Percentiles rank a stretch among this genome's conserved stretches.
Evolutionary conservation across 2,888 invertebrate species (phyloP).

Genomic region (Stenodera caucasica): DNA sequence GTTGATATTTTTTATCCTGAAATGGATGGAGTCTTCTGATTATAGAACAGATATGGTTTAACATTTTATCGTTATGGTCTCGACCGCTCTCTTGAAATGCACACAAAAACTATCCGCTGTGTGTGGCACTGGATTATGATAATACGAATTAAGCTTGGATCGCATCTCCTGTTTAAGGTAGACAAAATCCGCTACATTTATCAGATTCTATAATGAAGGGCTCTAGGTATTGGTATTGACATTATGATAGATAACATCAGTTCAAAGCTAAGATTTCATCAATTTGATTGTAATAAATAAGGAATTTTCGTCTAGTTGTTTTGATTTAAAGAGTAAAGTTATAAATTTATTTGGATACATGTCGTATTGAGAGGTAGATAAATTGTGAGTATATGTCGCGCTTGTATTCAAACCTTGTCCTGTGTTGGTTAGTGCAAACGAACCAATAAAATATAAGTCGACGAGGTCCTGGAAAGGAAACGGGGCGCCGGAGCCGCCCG

Average conservation of each 20-base stretch:
- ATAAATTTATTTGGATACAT: neutral
- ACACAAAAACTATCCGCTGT: constrained; percentile 47
- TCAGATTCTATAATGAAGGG: constrained; percentile 28
- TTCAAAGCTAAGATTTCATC: too few species aligned
- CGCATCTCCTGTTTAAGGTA: constrained; percentile 20
- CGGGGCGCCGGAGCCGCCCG: constrained; percentile 21
- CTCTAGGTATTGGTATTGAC: too few species aligned
- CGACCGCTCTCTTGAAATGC: constrained; percentile 41
- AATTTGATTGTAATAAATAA: too few species aligned
- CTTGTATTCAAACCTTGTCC: constrained; percentile 10
- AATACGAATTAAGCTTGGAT: constrained; percentile 48
- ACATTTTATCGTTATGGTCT: constrained; percentile 9
- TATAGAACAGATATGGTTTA: constrained; percentile 12
- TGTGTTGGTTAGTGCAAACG: constrained; percentile 14
- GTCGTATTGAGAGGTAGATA: neutral
- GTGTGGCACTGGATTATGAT: constrained; percentile 53
- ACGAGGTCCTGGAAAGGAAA: constrained; percentile 21
- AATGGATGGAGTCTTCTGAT: constrained; percentile 7
- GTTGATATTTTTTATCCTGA: constrained; percentile 10
- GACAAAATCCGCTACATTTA: constrained; percentile 24
- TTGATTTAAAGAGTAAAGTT: too few species aligned
- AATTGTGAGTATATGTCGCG: neutral
- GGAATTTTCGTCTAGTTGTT: too few species aligned
- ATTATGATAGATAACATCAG: neutral
- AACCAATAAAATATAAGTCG: constrained; percentile 22